A percentile compares a stretch with the other conserved stretches of the same genome.
Evolutionary conservation across 2,888 invertebrate genomes (phyloP).

Genomic region (Uloborus plumipes): DNA sequence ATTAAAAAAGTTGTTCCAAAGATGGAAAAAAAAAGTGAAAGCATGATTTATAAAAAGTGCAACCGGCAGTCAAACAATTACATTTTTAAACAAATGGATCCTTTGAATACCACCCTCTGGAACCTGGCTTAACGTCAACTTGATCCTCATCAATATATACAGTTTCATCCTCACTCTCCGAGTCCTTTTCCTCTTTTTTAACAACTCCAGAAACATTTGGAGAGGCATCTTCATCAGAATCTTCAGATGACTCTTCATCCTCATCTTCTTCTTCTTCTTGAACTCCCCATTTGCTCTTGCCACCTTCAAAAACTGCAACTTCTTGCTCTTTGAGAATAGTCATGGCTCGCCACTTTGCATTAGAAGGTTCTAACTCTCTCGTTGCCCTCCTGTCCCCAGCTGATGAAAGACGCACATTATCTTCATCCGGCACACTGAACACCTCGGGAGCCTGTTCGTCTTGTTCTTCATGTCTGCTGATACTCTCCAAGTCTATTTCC

Average conservation of each 20-base stretch:
- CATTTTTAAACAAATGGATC: constrained; percentile 31
- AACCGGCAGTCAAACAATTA: no score
- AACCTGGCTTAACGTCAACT: constrained; percentile 20
- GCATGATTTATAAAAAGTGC: no score
- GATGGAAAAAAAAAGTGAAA: no score
- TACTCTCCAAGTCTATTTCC: constrained; percentile 13
- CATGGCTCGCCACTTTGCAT: constrained; percentile 10
- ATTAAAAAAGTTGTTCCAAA: no score
- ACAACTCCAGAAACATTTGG: not conserved
- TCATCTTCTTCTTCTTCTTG: constrained; percentile 9
- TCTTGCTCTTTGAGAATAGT: constrained; percentile 22
- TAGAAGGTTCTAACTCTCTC: not conserved
- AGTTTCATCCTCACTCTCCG: constrained; percentile 26
- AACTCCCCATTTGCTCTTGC: constrained; percentile 44
- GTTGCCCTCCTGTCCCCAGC: not conserved
- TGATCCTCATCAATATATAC: constrained; percentile 34
- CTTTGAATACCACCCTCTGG: constrained; percentile 51
- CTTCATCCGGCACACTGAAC: not conserved
- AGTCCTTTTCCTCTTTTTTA: constrained; percentile 31
- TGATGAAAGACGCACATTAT: not conserved
- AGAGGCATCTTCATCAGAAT: not conserved
- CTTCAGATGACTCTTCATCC: constrained; percentile 6
- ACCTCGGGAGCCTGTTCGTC: constrained; percentile 6
- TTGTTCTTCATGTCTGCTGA: not conserved
- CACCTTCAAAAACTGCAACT: constrained; percentile 53